These are phyloP conservation scores for Yponomeuta cagnagella DNA, from an alignment of 2,888 invertebrate genomes.

Conservation along the genomic window DNA sequence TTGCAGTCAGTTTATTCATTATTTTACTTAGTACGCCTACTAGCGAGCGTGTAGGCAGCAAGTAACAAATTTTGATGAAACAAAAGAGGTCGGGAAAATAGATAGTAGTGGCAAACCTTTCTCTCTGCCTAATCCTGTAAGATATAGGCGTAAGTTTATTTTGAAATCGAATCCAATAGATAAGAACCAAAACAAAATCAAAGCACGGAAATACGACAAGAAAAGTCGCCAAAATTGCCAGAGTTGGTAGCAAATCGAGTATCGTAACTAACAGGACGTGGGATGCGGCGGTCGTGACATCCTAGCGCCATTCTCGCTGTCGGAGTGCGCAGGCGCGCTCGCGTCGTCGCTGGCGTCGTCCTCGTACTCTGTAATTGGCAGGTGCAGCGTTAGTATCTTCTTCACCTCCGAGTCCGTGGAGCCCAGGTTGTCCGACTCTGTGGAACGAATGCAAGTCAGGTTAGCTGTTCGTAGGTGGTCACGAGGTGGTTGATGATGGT, in stretches of 20 bases:
- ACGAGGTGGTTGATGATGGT: neutral
- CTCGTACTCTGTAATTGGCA: constrained; percentile 96
- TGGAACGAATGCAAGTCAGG: constrained; percentile 35
- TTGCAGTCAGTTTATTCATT: too few species aligned
- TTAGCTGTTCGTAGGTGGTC: neutral
- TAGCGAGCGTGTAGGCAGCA: too few species aligned
- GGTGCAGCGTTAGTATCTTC: constrained; percentile 93
- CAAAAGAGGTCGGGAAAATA: too few species aligned
- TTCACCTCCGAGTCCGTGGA: constrained; percentile 96
- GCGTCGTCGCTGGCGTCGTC: constrained; percentile 83
- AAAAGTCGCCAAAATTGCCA: neutral
- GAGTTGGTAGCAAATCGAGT: neutral
- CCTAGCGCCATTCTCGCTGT: constrained; percentile 62
- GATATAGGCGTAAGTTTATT: too few species aligned
- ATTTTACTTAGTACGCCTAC: too few species aligned
- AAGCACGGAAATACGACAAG: neutral
- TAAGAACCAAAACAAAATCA: too few species aligned
- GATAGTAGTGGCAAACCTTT: too few species aligned
- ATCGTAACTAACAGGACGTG: constrained; percentile 47
- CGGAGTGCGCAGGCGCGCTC: constrained; percentile 74
- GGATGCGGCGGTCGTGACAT: constrained; percentile 53
- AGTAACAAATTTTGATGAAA: too few species aligned
- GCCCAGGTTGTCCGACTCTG: constrained; percentile 96
- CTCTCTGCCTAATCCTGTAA: too few species aligned
- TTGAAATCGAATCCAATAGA: too few species aligned